Evolutionary conservation across 2,888 invertebrate genomes (phyloP), one percentile per base, ranked within the genome.

Genomic region (Crossocerus cetratus): DNA sequence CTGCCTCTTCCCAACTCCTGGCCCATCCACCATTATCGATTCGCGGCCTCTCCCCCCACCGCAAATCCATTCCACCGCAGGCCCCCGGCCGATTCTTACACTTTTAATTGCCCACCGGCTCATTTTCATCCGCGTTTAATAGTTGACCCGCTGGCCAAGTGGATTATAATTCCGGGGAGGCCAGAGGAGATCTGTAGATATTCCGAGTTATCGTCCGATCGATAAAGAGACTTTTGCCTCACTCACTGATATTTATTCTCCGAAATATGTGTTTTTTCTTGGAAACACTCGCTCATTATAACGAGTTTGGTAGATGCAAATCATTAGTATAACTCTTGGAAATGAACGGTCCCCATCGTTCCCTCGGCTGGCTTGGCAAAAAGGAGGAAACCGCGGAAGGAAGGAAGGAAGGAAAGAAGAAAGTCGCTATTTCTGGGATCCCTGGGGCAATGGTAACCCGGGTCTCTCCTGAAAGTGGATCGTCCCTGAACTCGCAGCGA

Each of bases 401-500:
- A 68, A 55, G 32, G 59, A 68, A 55, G 54, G 57, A 69, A 68
- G 70, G 71, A 59, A 58, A 57, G 72, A 68, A 72, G 71, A 76
- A 81, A 74, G 54, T 66, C 64, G 57, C 78, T 65, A 74, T 77
- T 78, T 72, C 69, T 75, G 78, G 69, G 67, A 64, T 76, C 72
- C 74, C 70, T 72, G 58, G 72, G 66, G 72, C 72, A 74, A 60
- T 63, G 70, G 68, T 75, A 60, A 71, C 73, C 76, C 76, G 76
- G 84, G 83, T 84, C 77, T 80, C 76, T 76, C 75, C 83, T 81
- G 81, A 81, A 80, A 79, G 82, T 82, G 83, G 79, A 87, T 86
- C 85, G 87, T 84, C 87, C 86, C 86, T 86, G 86, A 86, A 86
- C 85, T 80, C 86, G 77, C 72, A 74, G 77, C 80, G 81, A 71